Base-by-base conservation (phyloP, 2,113 vertebrate species). In the Ciconia maguari region DNA sequence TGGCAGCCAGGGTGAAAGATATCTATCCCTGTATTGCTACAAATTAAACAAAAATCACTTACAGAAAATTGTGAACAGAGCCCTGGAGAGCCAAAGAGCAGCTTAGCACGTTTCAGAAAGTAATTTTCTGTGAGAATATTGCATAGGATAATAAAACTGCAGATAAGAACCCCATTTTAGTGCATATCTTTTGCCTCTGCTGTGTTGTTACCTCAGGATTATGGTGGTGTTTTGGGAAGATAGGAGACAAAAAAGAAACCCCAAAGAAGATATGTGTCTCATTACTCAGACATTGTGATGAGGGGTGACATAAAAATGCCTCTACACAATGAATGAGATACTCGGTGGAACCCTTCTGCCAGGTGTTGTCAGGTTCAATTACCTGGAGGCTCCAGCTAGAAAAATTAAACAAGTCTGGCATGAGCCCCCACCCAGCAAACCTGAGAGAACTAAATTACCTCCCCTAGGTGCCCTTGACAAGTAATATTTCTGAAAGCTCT, bases 41-140 rank as follows among this genome's bases (percentile, higher is more conserved):
- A 90, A 94, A 94, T 95, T 97, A 96, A 97, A 95, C 95, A 95
- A 91, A 96, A 96, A 96, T 92, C 94, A 95, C 94, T 95, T 82
- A 94, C 38, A 69, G 87, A 96, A 90, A 96, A 93, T 65, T 57
- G 71, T 89, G 92, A 93, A 90, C 84, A 66, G 94, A 94, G 83
- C 93, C 94, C 95, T 48, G 84, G 91, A 95, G 81, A 96, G 74
- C 41, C 70, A 55, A 92, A 72, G 89, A 96, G 62, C 75, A 96
- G 90, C 94, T 94, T 94, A 93, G 87, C 76, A 75, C 83, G 65
- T 95, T 95, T 93, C 90, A 87, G 91, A 93, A 97, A 96, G 96
- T 94, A 92, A 93, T 97, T 97, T 96, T 89, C 92, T 88, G 52
- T 7, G 20, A 83, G 90, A 89, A 94, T 93, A 93, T 94, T 94